Evolutionary conservation across 2,797 vertebrate genomes (phyloP).

Genomic region (Lerista edwardsae): DNA sequence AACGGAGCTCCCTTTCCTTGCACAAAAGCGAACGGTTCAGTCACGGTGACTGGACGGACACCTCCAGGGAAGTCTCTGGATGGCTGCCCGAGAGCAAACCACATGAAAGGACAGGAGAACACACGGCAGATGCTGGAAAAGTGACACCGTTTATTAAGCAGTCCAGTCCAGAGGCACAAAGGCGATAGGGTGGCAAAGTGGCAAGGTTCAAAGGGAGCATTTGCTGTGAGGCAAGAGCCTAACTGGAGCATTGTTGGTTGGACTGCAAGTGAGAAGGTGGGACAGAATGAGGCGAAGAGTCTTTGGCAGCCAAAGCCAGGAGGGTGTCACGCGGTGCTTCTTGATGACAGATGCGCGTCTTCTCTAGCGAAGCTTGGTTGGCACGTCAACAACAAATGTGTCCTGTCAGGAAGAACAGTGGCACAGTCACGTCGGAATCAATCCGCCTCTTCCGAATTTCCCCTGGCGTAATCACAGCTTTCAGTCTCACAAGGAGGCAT

Average conservation of each 20-base stretch:
- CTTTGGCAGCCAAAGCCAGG: background rate
- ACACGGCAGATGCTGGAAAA: slow-evolving; percentile 12
- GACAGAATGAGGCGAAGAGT: background rate
- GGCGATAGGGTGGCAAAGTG: background rate
- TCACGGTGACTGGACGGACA: no score
- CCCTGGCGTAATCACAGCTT: background rate
- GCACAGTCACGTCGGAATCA: fast-evolving
- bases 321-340: background rate
- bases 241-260: fast-evolving
- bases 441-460: background rate
- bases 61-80: no score
- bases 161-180: fast-evolving
- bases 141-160: slow-evolving; percentile 69
- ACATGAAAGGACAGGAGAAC: fast-evolving
- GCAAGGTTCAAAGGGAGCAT: fast-evolving
- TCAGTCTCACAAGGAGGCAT: no score
- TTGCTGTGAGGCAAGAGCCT: fast-evolving
- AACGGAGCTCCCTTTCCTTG: no score
- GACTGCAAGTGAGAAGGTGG: fast-evolving
- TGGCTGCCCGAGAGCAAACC: background rate
- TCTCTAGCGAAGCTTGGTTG: background rate
- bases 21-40: no score
- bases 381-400: background rate
- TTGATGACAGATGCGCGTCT: no score
- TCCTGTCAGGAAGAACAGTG: slow-evolving; percentile 41